phyloP scores from a whole-genome alignment of 2,797 vertebrate species.

The Philypnodon macrostomus region DNA sequence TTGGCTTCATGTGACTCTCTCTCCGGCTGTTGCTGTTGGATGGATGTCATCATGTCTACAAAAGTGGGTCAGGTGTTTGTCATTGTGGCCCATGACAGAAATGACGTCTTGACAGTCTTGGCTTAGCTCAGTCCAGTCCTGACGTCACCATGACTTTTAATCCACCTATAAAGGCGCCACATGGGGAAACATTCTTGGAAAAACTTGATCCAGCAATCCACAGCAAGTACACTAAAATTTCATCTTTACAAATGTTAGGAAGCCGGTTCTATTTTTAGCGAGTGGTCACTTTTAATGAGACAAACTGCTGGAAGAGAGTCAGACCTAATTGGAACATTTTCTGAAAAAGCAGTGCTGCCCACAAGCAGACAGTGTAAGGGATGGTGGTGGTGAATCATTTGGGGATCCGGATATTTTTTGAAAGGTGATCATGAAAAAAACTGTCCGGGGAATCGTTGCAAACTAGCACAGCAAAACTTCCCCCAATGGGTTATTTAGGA shows the following conservation, averaged over 20 bases:
- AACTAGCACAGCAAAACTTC: slow-evolving; percentile 19
- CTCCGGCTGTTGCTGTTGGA: slow-evolving; percentile 34
- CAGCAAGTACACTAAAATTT: background rate
- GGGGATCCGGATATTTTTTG: slow-evolving; percentile 14
- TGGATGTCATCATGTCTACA: slow-evolving; percentile 22
- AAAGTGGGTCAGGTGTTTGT: slow-evolving; percentile 62
- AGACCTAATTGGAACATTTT: slow-evolving; percentile 1
- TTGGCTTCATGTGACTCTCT: slow-evolving; percentile 24
- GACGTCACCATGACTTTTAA: slow-evolving; percentile 21
- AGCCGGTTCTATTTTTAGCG: background rate
- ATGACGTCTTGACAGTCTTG: slow-evolving; percentile 32
- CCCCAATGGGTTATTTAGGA: slow-evolving; percentile 55
- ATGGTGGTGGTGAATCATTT: background rate
- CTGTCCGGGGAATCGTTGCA: slow-evolving; percentile 11
- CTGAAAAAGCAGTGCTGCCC: background rate
- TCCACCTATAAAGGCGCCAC: slow-evolving; percentile 21
- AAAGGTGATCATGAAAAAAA: slow-evolving; percentile 22
- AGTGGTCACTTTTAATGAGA: slow-evolving; percentile 11
- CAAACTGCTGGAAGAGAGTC: slow-evolving; percentile 4
- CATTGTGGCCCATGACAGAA: slow-evolving; percentile 26
- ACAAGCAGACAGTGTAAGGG: background rate
- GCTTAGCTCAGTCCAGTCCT: slow-evolving; percentile 17
- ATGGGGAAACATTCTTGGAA: background rate
- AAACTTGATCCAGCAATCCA: background rate
- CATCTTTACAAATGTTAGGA: background rate